Percentiles rank a stretch among this genome's conserved stretches.
Evolutionary conservation across 2,888 invertebrate genomes (phyloP).

Genomic region (Lasioglossum malachurum): DNA sequence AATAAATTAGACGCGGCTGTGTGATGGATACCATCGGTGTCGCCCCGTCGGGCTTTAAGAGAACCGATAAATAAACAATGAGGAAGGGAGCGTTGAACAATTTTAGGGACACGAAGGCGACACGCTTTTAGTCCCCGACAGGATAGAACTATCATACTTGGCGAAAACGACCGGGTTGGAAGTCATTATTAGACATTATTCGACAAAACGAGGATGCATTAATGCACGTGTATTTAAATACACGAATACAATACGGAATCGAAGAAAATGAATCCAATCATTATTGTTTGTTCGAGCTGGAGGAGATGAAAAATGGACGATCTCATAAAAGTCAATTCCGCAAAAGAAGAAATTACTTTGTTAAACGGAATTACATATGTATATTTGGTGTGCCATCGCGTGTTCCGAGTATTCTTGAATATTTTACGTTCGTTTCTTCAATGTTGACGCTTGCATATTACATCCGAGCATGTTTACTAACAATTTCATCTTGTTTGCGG

Average conservation of each 20-base stretch:
- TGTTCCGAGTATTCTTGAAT: background rate
- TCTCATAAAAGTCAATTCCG: background rate
- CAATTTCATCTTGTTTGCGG: slow-evolving; percentile 1
- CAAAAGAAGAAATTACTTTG: too few relatives aligned
- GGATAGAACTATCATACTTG: slow-evolving; percentile 17
- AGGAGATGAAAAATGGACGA: background rate
- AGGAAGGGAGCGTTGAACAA: slow-evolving; percentile 23
- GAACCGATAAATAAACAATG: slow-evolving; percentile 47
- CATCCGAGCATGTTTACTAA: background rate
- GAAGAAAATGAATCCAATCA: background rate
- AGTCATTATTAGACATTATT: background rate
- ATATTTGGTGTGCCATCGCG: background rate
- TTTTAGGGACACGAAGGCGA: slow-evolving; percentile 1
- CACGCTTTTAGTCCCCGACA: background rate
- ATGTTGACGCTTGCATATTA: background rate
- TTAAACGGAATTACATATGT: background rate
- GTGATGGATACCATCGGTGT: slow-evolving; percentile 31
- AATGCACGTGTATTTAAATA: too few relatives aligned
- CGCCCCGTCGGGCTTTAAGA: background rate
- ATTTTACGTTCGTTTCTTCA: background rate
- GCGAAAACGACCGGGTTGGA: background rate
- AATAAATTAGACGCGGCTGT: slow-evolving; percentile 34
- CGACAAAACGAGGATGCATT: too few relatives aligned
- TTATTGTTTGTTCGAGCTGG: background rate
- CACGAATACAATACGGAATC: too few relatives aligned